phyloP scores from a whole-genome alignment of 2,888 invertebrate species.

The Cantharis flavilabris region DNA sequence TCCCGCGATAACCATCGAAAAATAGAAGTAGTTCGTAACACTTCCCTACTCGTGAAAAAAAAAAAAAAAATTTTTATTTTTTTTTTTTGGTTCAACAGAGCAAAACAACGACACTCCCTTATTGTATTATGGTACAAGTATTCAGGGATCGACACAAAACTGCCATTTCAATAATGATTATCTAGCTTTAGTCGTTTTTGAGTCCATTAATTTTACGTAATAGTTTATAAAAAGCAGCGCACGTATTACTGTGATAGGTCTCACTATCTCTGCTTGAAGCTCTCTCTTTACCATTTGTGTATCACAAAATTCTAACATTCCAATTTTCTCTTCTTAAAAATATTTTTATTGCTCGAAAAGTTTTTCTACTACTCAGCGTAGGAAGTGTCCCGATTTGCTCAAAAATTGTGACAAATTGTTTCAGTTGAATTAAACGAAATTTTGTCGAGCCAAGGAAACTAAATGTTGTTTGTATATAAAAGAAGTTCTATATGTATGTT shows the following conservation, averaged over 20 bases:
- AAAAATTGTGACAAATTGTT: not conserved
- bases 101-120: constrained; percentile 1
- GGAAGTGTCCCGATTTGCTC: constrained; percentile 7
- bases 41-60: too few relatives aligned
- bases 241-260: constrained; percentile 49
- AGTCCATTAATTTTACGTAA: constrained; percentile 1
- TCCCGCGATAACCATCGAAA: not conserved
- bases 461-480: constrained; percentile 26
- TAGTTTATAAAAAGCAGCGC: constrained; percentile 33
- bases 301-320: constrained; percentile 42
- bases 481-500: constrained; percentile 24
- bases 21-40: not conserved
- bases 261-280: constrained; percentile 40
- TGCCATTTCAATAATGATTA: constrained; percentile 18
- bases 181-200: not conserved
- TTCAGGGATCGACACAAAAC: constrained; percentile 31
- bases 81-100: not conserved
- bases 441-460: not conserved
- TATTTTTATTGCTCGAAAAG: constrained; percentile 4
- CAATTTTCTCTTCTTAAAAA: constrained; percentile 28
- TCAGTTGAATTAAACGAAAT: not conserved
- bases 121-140: constrained; percentile 23
- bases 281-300: constrained; percentile 41
- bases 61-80: not conserved
- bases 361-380: not conserved